A percentile compares a stretch with the other conserved stretches of the same genome.
phyloP scores from a whole-genome alignment of 2,113 vertebrate genomes.

The Petaurus breviceps region DNA sequence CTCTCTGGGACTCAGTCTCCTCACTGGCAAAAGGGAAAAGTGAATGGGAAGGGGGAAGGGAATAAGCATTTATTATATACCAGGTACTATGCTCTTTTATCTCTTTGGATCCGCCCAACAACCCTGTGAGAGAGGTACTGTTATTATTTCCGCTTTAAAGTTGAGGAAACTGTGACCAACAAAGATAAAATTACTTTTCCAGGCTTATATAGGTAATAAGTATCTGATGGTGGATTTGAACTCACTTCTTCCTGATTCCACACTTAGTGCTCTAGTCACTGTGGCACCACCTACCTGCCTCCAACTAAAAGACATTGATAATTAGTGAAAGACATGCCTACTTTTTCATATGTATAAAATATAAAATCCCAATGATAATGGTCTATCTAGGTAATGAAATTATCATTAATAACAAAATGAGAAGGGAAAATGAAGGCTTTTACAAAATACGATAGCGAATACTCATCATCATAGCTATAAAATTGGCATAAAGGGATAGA shows the following conservation, averaged over 20 bases:
- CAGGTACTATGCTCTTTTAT: not conserved
- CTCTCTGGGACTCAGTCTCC: not conserved
- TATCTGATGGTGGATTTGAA: not conserved
- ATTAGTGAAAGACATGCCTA: too few relatives aligned
- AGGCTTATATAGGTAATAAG: not conserved
- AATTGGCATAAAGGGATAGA: not conserved
- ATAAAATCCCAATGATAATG: not conserved
- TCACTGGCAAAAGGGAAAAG: not conserved
- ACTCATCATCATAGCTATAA: not conserved
- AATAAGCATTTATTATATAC: not conserved
- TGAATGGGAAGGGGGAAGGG: not conserved
- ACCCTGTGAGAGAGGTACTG: not conserved
- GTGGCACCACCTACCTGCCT: not conserved
- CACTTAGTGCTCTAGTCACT: not conserved
- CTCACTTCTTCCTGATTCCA: not conserved
- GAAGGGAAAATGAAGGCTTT: not conserved
- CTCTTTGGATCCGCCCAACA: not conserved
- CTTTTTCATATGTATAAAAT: not conserved
- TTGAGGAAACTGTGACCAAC: not conserved
- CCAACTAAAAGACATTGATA: not conserved
- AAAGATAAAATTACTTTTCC: not conserved
- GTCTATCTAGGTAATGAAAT: not conserved
- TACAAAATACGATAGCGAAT: too few relatives aligned
- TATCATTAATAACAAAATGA: too few relatives aligned
- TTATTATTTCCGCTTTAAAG: not conserved